Evolutionary conservation across 2,797 vertebrate species (phyloP), one percentile per base, ranked within the genome.

Genomic region (Todus mexicanus): DNA sequence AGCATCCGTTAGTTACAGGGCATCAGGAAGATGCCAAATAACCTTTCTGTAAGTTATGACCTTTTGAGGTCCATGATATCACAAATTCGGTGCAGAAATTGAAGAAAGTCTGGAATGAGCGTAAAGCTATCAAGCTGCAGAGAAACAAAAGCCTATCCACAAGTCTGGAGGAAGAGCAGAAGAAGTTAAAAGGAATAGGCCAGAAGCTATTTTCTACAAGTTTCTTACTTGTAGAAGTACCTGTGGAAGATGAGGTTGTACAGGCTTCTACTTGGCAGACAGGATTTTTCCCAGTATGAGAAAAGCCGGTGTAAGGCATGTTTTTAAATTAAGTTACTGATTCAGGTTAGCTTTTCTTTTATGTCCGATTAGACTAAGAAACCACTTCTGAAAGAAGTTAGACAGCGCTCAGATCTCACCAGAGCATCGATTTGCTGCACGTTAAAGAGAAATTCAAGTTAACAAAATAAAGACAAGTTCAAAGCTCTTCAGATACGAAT

Each of bases 401-500:
- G 48, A 33, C 74, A 89, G 60, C 12, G 7, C 89, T 91, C 85
- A 81, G 53, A 69, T 70, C 82, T 95, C 86, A 76, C 57, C 66
- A 84, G 66, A 0, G 31, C 70, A 38, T 84, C 0, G 2, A 53
- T 48, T 64, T 64, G 38, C 45, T 54, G 56, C 64, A 61, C 29
- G 51, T 86, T 93, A 92, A 93, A 80, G 68, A 73, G 53, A 68
- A 84, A 53, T 61, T 80, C 78, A 93, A 74, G 91, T 53, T 93
- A 70, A 80, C 91, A 93, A 93, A 92, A 84, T 22, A n/a, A 68
- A 59, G 51, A 79, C 42, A 74, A 81, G 56, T 75, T 57, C 93
- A 90, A 94, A 90, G 73, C 37, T 87, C 84, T 95, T 50, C 4
- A 5, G 53, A 37, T 21, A 7, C 11, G 45, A 60, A 37, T 5